These are phyloP conservation scores for Meleagris gallopavo DNA, from an alignment of 2,113 vertebrate genomes.

Conservation along the genomic window DNA sequence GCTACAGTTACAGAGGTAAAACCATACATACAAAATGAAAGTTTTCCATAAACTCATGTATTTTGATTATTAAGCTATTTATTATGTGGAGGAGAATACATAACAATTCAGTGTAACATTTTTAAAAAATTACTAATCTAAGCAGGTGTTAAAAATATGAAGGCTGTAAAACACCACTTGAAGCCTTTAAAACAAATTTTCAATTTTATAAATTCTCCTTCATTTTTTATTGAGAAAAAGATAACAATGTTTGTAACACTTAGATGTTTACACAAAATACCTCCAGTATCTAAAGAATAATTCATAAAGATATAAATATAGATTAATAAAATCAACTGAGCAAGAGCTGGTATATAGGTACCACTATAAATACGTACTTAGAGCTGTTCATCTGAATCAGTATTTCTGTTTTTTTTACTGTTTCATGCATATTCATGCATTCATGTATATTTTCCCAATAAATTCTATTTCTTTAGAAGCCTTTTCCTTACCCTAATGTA, in stretches of 20 bases:
- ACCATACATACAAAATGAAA: not conserved
- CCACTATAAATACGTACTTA: constrained; percentile 1
- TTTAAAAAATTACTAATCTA: not conserved
- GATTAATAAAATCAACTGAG: not conserved
- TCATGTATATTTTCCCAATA: not conserved
- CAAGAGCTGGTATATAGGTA: not conserved
- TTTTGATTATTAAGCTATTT: not conserved
- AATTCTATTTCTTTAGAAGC: not conserved
- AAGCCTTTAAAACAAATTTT: not conserved
- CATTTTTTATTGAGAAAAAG: not conserved
- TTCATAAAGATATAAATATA: not conserved
- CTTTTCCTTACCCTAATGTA: constrained; percentile 28
- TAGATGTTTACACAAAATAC: not conserved
- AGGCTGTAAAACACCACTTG: not conserved
- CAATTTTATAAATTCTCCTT: not conserved
- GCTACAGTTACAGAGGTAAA: not conserved
- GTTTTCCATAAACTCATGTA: not conserved
- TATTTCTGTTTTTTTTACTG: not conserved
- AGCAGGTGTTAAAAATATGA: not conserved
- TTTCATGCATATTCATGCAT: constrained; percentile 36
- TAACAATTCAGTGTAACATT: not conserved
- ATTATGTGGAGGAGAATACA: not conserved
- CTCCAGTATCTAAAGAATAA: not conserved
- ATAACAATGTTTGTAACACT: not conserved
- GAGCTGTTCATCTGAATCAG: not conserved